Conservation (phyloP, 1,140 invertebrate genomes). For the Drosophila sulfurigaster region DNA sequence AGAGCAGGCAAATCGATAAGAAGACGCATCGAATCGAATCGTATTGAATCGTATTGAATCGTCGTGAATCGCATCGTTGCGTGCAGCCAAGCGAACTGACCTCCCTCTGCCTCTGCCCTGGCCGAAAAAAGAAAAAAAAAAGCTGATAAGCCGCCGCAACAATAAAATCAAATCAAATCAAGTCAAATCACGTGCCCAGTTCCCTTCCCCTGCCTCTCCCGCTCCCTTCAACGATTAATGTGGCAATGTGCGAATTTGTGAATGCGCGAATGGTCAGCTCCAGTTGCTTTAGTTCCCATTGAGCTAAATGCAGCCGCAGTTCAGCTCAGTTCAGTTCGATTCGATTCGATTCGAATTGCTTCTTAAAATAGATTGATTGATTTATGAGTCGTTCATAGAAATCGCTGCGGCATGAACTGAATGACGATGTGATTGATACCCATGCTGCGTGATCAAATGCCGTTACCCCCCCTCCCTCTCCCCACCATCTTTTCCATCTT, state of each 20-base stretch:
- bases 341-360: too few relatives aligned
- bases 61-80: slow-evolving; percentile 38
- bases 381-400: slow-evolving; percentile 44
- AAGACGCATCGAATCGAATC: slow-evolving; percentile 10
- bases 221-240: background rate
- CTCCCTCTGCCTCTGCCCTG: too few relatives aligned
- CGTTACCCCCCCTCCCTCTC: background rate
- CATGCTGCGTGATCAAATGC: slow-evolving; percentile 18
- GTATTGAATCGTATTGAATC: slow-evolving; percentile 50
- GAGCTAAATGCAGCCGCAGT: slow-evolving; percentile 6
- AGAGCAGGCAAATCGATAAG: slow-evolving; percentile 62
- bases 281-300: slow-evolving; percentile 22
- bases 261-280: slow-evolving; percentile 22
- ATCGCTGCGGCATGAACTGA: slow-evolving; percentile 28
- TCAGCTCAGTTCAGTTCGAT: background rate
- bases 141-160: slow-evolving; percentile 78
- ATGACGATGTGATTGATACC: slow-evolving; percentile 26
- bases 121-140: slow-evolving; percentile 21
- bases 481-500: too few relatives aligned
- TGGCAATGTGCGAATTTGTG: slow-evolving; percentile 15
- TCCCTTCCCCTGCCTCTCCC: background rate
- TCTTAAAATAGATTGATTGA: slow-evolving; percentile 30
- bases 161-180: slow-evolving; percentile 78
- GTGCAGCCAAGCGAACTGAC: slow-evolving; percentile 10
- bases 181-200: slow-evolving; percentile 40